Evolutionary conservation across 2,113 vertebrate species (phyloP), one percentile per base, ranked within the genome.

Genomic region (Pelecanus crispus): DNA sequence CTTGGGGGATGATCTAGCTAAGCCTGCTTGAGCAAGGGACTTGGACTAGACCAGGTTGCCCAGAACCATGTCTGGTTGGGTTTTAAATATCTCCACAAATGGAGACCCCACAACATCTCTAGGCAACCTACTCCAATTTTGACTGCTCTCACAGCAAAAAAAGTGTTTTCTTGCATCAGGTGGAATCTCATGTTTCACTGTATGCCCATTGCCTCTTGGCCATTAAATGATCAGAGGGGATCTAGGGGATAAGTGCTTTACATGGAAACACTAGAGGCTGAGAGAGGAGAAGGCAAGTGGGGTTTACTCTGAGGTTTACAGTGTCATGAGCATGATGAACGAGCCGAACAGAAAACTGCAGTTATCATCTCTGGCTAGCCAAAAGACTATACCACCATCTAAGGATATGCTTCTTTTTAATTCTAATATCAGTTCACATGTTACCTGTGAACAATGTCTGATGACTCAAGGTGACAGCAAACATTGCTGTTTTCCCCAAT

Each of bases 221-320:
- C 53, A 90, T 72, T 73, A 78, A 74, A 47, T 0, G 0, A 84
- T 70, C 0, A 0, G 59, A 88, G 17, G 24, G 16, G 18, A 77
- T 78, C 40, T 34, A 77, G n/a, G 13, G 32, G 20, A 14, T 73
- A 66, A 88, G 25, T 32, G 44, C 63, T 81, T 92, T 85, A 42
- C 59, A 47, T 0, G 0, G 40, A 84, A 17, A 56, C 6, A 1
- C 18, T 21, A 42, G 34, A 85, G 45, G 29, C 32, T 68, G 44
- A 65, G 14, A 58, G 32, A 59, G 18, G 5, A 58, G 32, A 47
- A 71, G 66, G 19, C 0, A 0, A 77, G 44, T 12, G 4, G 25
- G 11, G 34, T n/a, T n/a, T n/a, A n/a, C 56, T 83, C 65, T 38
- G 9, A 88, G 11, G 32, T 78, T 78, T 88, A 36, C 15, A 52